A percentile compares a stretch with the other conserved stretches of the same genome.
Evolutionary conservation across 2,113 vertebrate genomes (phyloP).

Genomic region (Halcyon malimbica): DNA sequence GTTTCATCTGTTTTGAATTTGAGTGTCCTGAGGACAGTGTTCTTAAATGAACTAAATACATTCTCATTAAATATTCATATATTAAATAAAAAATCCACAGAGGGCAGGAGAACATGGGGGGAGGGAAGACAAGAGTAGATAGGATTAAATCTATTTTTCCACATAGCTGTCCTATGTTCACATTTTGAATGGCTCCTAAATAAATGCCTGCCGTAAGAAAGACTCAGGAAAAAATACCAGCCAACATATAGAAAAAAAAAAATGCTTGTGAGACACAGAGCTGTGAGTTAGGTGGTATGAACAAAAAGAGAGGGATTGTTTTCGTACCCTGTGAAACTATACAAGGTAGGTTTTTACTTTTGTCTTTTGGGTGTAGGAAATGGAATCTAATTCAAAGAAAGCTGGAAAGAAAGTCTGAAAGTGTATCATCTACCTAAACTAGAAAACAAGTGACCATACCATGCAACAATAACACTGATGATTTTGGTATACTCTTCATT

Average conservation of each 20-base stretch:
- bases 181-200: background rate
- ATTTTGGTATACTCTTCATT: background rate
- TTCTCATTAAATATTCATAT: background rate
- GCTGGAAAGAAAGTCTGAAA: background rate
- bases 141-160: background rate
- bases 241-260: background rate
- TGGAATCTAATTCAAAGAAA: background rate
- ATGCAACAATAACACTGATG: background rate
- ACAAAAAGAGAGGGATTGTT: background rate
- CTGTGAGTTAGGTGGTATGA: background rate
- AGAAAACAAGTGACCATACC: background rate
- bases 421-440: background rate
- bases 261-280: background rate
- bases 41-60: background rate
- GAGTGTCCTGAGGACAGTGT: background rate
- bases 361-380: background rate
- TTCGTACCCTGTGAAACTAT: background rate
- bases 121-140: background rate
- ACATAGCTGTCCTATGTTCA: background rate
- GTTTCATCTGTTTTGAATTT: background rate
- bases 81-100: background rate
- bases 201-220: background rate
- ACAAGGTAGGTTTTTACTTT: background rate
- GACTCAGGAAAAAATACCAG: background rate
- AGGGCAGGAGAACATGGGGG: fast-evolving